These are phyloP conservation scores for Eledona agricola DNA, from an alignment of 2,888 invertebrate species.

Conservation along the genomic window DNA sequence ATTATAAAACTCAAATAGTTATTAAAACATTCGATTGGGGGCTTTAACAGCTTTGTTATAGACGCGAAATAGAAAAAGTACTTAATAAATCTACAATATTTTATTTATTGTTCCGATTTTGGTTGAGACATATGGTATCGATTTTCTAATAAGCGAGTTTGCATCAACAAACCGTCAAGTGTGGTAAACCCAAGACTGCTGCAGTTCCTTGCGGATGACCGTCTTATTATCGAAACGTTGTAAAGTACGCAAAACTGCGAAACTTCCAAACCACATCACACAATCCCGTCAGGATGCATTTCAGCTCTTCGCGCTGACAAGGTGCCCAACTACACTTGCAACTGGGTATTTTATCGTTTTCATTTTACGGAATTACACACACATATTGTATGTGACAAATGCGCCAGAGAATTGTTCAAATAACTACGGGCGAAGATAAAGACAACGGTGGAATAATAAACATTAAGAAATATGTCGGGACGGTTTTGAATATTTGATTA, in stretches of 20 bases:
- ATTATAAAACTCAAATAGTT: too few relatives aligned
- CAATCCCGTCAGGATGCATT: slow-evolving; percentile 24
- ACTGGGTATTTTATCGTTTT: neutral
- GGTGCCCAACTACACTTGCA: slow-evolving; percentile 1
- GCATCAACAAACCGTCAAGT: too few relatives aligned
- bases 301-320: slow-evolving; percentile 25
- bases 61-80: too few relatives aligned
- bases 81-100: too few relatives aligned
- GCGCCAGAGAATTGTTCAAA: slow-evolving; percentile 8
- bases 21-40: too few relatives aligned
- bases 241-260: slow-evolving; percentile 2
- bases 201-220: slow-evolving; percentile 14
- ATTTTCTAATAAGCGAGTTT: too few relatives aligned
- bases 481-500: slow-evolving; percentile 8
- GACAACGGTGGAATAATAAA: slow-evolving; percentile 9
- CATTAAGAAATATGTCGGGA: slow-evolving; percentile 13
- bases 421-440: slow-evolving; percentile 15
- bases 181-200: neutral
- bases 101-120: too few relatives aligned
- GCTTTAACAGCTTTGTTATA: too few relatives aligned
- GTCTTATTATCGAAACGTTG: slow-evolving; percentile 12
- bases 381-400: slow-evolving; percentile 5
- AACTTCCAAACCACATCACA: slow-evolving; percentile 25
- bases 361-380: neutral
- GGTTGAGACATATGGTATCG: too few relatives aligned